Evolutionary conservation across 2,888 invertebrate species (phyloP).

Genomic region (Melangyna quadrimaculata): DNA sequence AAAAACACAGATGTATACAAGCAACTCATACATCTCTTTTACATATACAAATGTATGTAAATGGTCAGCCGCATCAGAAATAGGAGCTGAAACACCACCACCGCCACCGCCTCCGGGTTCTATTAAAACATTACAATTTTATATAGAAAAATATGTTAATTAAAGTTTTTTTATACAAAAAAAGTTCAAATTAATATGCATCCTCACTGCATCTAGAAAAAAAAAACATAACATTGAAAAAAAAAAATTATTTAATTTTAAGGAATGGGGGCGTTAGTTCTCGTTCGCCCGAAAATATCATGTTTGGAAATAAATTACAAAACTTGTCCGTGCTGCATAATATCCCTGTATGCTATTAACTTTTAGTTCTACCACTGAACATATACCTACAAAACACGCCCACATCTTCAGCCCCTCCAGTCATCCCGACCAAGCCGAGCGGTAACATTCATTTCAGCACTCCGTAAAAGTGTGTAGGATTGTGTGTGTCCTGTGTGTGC

Average conservation of each 20-base stretch:
- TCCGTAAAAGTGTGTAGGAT: neutral
- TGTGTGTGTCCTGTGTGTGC: too few relatives aligned
- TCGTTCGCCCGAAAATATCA: conserved; percentile 61
- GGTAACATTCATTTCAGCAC: conserved; percentile 36
- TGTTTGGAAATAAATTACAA: conserved; percentile 71
- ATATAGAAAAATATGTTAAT: conserved; percentile 65
- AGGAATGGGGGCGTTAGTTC: conserved; percentile 9
- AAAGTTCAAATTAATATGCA: conserved; percentile 55
- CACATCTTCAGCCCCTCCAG: neutral
- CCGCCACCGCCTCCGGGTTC: neutral
- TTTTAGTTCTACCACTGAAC: conserved; percentile 27
- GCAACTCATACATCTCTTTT: neutral
- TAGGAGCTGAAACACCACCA: neutral
- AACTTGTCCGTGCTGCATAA: conserved; percentile 68
- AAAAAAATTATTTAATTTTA: conserved; percentile 2
- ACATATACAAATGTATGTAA: neutral
- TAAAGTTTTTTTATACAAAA: conserved; percentile 47
- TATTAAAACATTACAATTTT: conserved; percentile 2
- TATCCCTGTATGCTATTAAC: conserved; percentile 47
- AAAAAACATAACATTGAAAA: conserved; percentile 10
- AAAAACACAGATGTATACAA: neutral
- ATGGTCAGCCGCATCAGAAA: conserved; percentile 46
- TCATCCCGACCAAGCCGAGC: neutral
- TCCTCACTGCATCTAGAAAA: conserved; percentile 5
- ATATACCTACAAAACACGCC: neutral